Evolutionary conservation across 2,888 invertebrate species (phyloP), one percentile per base, ranked within the genome.

Genomic region (Hirtodrosophila duncani): DNA sequence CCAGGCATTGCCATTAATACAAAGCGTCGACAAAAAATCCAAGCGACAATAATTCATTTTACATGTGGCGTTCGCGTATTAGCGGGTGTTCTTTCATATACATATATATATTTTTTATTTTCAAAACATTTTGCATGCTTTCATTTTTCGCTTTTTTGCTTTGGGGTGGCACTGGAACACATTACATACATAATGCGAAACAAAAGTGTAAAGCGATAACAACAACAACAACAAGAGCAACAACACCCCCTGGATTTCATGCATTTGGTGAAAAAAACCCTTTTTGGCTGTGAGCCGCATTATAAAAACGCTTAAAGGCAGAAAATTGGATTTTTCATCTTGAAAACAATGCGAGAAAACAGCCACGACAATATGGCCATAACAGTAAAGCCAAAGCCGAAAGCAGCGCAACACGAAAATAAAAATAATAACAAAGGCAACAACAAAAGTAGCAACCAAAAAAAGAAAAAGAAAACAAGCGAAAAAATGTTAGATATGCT

Each of bases 291-390:
- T 37, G 34, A 27, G 17, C 24, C 56, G 71, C 62, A 71, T 71
- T 75, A 75, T 71, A 59, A 51, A 60, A 78, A 78, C 56, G 67
- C 75, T 78, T 67, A 51, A 67, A 63, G n/a, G 75, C 63, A 75
- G 79, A 75, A 77, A 77, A 77, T 77, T 77, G 75, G 75, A 75
- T 75, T 75, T 78, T 78, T 74, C 60, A 62, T 72, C 61, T 77
- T 66, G 69, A 62, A 58, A 45, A 37, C 50, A 71, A 70, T 62
- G 63, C 64, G 69, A 63, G 61, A 71, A 71, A 61, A 50, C 63
- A 66, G 39, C 59, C 51, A 69, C 52, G 58, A 42, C 55, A 58
- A 57, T 49, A 42, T 16, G 55, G 63, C 62, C 56, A 79, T 74
- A 77, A 77, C 79, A 67, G 50, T 75, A 71, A 77, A 68, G 56